Evolutionary conservation across 2,113 vertebrate genomes (phyloP), one percentile per base, ranked within the genome.

Genomic region (Plecturocebus donacophilus): DNA sequence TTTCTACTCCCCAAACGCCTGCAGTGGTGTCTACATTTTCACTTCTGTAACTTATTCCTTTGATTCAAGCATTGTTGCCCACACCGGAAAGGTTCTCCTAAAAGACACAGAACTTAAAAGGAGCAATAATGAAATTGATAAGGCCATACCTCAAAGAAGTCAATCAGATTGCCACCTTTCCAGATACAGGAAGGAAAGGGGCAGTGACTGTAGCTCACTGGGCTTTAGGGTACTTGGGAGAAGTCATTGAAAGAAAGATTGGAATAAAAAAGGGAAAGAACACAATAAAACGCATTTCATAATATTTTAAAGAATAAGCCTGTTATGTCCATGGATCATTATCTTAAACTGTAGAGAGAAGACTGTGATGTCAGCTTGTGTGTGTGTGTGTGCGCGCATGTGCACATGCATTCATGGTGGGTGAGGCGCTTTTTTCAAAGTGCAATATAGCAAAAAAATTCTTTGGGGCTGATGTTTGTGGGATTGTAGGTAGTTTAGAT

Each of bases 291-390:
- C 10, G 32, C 73, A 17, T 61, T 45, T 91, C 10, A 38, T 81
- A 66, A 56, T 73, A 90, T 54, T 79, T 25, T 77, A 86, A 79
- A 38, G 32, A 30, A 47, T n/a, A 82, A 32, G 30, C n/a, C 32
- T 87, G 52, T 68, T 13, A 7, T 80, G 42, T 73, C 40, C 52
- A 47, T 8, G 38, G 38, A 82, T 68, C 52, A 91, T 64, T 89
- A 56, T 87, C 19, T 92, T 96, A 94, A 91, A 79, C n/a, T 88
- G 2, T 76, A 90, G 38, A 80, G 49, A 87, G 61, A 85, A 71
- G 38, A 91, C 14, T 56, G 7, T 14, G 14, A 70, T 68, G n/a
- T 88, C 61, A 49, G 42, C 86, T n/a, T 79, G 52, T 89, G 71
- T 86, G 56, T 75, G 66, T 80, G 58, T 54, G 16, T 82, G n/a